Percentiles rank a stretch among this genome's conserved stretches.
phyloP scores from a whole-genome alignment of 1,140 invertebrate species.

The Myzus persicae region DNA sequence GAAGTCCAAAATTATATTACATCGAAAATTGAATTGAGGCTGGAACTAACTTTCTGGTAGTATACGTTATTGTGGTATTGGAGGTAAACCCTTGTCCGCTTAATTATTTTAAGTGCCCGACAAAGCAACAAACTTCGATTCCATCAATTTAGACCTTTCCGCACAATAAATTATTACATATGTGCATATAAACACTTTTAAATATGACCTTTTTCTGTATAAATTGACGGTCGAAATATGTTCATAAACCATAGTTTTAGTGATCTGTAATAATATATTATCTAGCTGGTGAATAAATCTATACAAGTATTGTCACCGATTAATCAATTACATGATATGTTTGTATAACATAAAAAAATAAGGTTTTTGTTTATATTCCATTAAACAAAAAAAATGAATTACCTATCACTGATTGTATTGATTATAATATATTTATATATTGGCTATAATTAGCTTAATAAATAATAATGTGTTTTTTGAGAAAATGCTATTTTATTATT shows the following conservation, averaged over 20 bases:
- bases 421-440: too few species aligned
- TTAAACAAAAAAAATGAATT: too few species aligned
- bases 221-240: background rate
- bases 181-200: background rate
- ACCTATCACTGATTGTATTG: too few species aligned
- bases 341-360: too few species aligned
- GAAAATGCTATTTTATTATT: too few species aligned
- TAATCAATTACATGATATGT: too few species aligned
- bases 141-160: background rate
- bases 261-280: background rate
- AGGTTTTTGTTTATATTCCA: too few species aligned
- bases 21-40: background rate
- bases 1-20: constrained; percentile 4
- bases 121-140: constrained; percentile 30
- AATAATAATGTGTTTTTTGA: too few species aligned
- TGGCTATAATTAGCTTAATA: too few species aligned
- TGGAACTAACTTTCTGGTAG: background rate
- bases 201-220: background rate
- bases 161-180: background rate
- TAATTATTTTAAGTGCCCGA: constrained; percentile 21
- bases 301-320: background rate
- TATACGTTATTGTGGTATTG: background rate
- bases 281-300: background rate
- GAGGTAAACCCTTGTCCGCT: constrained; percentile 23
- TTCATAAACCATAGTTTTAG: background rate